These are phyloP conservation scores for Emys orbicularis DNA, from an alignment of 2,797 vertebrate genomes.

Conservation along the genomic window DNA sequence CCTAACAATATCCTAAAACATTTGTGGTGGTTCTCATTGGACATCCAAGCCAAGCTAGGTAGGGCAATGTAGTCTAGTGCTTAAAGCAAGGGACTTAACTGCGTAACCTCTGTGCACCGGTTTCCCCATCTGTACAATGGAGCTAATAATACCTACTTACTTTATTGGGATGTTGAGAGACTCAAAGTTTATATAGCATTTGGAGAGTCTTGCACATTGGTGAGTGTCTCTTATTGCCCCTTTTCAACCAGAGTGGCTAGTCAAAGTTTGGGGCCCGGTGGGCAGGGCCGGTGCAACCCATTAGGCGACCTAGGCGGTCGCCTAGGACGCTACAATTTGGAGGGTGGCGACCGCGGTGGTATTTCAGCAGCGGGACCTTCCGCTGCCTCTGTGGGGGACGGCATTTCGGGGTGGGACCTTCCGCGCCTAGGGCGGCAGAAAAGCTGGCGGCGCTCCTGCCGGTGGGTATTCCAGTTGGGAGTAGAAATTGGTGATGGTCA, in stretches of 20 bases:
- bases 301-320: no score
- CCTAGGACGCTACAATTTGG: no score
- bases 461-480: background rate
- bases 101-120: background rate
- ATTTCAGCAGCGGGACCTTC: no score
- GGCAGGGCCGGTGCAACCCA: no score
- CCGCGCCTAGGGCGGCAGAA: no score
- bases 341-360: no score
- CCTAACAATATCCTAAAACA: slow-evolving; percentile 8
- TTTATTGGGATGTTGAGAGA: background rate
- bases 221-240: background rate
- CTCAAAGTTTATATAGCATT: background rate
- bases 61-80: background rate
- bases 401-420: no score
- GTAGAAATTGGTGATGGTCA: background rate
- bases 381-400: no score
- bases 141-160: background rate
- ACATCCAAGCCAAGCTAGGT: background rate
- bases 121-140: background rate
- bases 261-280: background rate
- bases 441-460: no score
- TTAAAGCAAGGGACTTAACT: background rate
- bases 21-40: slow-evolving; percentile 1
- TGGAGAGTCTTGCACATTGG: background rate
- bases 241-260: background rate